Evolutionary conservation across 2,113 vertebrate genomes (phyloP).

Genomic region (Pelecanoides urinatrix): DNA sequence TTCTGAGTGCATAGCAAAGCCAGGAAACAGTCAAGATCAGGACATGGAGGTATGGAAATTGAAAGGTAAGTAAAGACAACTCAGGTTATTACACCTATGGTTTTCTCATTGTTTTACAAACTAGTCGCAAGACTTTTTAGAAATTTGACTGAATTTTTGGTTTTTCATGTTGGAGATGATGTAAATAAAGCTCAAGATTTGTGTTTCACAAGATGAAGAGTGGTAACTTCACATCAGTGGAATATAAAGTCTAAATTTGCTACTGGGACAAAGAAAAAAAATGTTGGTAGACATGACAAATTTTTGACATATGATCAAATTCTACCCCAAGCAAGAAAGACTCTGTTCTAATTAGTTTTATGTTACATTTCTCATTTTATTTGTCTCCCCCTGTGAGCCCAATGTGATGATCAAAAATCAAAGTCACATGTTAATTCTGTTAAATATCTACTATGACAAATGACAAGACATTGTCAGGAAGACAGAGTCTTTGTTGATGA

Average conservation of each 20-base stretch:
- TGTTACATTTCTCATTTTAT: background rate
- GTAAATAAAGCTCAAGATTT: background rate
- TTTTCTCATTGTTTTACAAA: background rate
- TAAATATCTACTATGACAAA: background rate
- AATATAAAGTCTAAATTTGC: background rate
- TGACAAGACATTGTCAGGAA: background rate
- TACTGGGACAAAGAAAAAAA: background rate
- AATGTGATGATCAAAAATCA: background rate
- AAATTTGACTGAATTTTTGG: background rate
- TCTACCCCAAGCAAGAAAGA: background rate
- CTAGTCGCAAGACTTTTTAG: background rate
- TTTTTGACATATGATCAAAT: background rate
- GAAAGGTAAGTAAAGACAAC: background rate
- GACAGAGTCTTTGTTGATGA: no score
- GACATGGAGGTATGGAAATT: background rate
- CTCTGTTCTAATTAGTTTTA: background rate
- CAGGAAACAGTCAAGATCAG: background rate
- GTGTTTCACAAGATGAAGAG: background rate
- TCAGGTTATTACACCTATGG: fast-evolving
- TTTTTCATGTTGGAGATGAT: background rate
- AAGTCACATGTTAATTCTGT: background rate
- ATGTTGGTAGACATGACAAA: background rate
- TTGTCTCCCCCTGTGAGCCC: background rate
- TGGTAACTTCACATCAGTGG: background rate
- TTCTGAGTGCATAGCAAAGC: background rate